Percentiles rank a stretch among this genome's conserved stretches.
phyloP scores from a whole-genome alignment of 2,113 vertebrate species.

The Phylloscopus trochiloides region DNA sequence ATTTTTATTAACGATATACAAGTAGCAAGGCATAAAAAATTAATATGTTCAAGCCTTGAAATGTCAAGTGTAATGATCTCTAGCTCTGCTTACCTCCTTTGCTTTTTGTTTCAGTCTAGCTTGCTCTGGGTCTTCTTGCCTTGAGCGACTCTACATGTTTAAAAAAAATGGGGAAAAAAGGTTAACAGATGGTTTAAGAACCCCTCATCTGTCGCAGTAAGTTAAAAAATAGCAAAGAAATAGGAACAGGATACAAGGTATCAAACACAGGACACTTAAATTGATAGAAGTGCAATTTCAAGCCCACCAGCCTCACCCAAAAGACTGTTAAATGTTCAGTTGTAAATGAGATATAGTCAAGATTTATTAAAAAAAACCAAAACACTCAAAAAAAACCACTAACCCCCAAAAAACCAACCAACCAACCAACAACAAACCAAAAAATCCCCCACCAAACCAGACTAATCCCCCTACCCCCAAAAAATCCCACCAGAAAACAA shows the following conservation, averaged over 20 bases:
- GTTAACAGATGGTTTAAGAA: constrained; percentile 93
- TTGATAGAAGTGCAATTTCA: constrained; percentile 77
- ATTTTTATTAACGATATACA: constrained; percentile 97
- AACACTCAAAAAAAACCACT: background rate
- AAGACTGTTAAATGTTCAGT: constrained; percentile 80
- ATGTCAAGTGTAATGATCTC: constrained; percentile 97
- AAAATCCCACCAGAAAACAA: background rate
- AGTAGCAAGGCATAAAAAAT: constrained; percentile 95
- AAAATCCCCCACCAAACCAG: background rate
- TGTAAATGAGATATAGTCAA: constrained; percentile 74
- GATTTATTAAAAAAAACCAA: constrained; percentile 24
- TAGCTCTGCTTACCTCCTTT: constrained; percentile 88
- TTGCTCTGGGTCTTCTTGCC: constrained; percentile 95
- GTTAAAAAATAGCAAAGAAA: constrained; percentile 78
- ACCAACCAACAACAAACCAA: too few relatives aligned
- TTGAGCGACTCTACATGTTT: constrained; percentile 84
- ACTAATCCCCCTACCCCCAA: background rate
- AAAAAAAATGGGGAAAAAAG: constrained; percentile 70
- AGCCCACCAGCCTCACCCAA: constrained; percentile 77
- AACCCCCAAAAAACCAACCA: too few relatives aligned
- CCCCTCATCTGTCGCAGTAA: constrained; percentile 82
- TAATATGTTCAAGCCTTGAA: constrained; percentile 89
- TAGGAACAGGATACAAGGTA: constrained; percentile 80
- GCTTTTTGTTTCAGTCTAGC: constrained; percentile 92
- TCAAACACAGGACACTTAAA: constrained; percentile 82